Evolutionary conservation across 1,140 invertebrate genomes (phyloP).

Genomic region (Agrilus planipennis): DNA sequence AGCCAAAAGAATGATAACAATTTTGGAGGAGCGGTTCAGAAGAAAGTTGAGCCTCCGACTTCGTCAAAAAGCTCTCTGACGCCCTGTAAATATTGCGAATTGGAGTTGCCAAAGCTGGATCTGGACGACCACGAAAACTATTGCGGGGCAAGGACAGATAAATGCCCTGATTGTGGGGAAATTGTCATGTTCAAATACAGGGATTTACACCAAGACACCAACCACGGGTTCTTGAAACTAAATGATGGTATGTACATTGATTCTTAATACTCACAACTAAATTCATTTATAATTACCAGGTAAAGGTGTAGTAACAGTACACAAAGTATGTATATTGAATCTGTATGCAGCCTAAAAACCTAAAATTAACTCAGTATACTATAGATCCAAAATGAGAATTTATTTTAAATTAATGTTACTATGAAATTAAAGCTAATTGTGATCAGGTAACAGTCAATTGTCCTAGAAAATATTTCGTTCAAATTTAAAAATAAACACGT

Average conservation of each 20-base stretch:
- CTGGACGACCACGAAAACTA: conserved; percentile 47
- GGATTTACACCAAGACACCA: conserved; percentile 46
- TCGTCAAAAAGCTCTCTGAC: conserved; percentile 20
- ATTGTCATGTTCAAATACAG: conserved; percentile 55
- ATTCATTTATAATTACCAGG: no score
- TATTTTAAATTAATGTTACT: no score
- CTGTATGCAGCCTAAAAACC: no score
- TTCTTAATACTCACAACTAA: no score
- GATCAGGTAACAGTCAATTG: no score
- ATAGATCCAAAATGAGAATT: no score
- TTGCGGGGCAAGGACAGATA: conserved; percentile 54
- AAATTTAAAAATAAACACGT: no score
- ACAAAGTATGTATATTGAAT: background rate
- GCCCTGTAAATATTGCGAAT: conserved; percentile 46
- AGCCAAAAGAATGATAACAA: conserved; percentile 3
- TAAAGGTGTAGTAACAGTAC: background rate
- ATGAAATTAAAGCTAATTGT: no score
- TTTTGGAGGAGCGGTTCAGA: background rate
- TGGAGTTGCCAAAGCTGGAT: conserved; percentile 46
- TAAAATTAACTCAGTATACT: conserved; percentile 1
- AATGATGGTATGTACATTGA: conserved; percentile 37
- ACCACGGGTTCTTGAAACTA: conserved; percentile 45
- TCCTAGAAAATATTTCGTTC: no score
- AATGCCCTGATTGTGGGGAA: conserved; percentile 48
- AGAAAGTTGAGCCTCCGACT: no score